Evolutionary conservation across 2,797 vertebrate species (phyloP), one percentile per base, ranked within the genome.

Genomic region (Podarcis siculus): DNA sequence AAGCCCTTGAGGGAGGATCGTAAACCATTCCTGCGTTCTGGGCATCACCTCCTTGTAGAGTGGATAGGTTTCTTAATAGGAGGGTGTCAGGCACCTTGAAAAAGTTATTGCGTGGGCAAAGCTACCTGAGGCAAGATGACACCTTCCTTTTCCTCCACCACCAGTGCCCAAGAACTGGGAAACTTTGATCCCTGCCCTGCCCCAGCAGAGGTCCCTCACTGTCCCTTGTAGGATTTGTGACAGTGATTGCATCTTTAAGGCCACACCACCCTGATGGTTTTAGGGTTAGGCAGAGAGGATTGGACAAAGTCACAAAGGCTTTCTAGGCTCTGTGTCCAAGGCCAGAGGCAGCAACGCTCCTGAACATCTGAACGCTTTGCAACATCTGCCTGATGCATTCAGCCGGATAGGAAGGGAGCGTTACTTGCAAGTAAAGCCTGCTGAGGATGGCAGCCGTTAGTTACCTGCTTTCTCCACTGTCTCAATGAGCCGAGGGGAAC

Each of bases 401-500:
- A 30, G 7, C 27, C 12, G 66, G 66, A 49, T 21, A 71, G 66
- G 25, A 39, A 21, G 4, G 4, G 35, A 8, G 21, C n/a, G 32
- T 73, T 21, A 7, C 35, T 66, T 77, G 25, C 55, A 42, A 21
- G 27, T 15, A 45, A 55, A 25, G 30, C 21, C 23, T 21, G 71
- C 49, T 32, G 19, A 9, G 71, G 12, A 9, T 61, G 8, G 55
- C 55, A 10, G 8, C 8, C 25, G 1, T 23, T 64, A 27, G 39
- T 32, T 80, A 55, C 79, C 75, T 9, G 32, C 10, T 0, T 49
- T 42, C 69, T 32, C 76, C 73, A 10, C 25, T 2, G 78, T 77
- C 76, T 30, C 0, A 0, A 30, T 0, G n/a, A 1, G 15, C 37
- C 8, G 23, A 49, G 76, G 3, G 21, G 27, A 25, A 25, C 66